Evolutionary conservation across 2,797 vertebrate species (phyloP).

Genomic region (Graptemys geographica): DNA sequence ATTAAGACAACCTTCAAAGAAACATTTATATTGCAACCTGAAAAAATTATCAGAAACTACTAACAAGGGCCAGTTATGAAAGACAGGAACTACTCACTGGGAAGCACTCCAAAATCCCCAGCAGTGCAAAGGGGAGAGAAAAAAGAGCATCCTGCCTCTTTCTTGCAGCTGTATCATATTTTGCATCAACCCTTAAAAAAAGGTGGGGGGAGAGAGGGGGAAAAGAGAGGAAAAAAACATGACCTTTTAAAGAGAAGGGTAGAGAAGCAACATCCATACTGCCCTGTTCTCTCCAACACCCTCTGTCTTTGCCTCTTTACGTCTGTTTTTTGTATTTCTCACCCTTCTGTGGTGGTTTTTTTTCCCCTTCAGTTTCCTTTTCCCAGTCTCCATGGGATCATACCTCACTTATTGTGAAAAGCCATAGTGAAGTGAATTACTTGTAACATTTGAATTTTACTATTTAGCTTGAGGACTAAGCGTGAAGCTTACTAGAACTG

Average conservation of each 20-base stretch:
- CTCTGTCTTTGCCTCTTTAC: neutral
- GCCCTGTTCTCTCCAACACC: neutral
- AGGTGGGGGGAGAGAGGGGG: too few relatives aligned
- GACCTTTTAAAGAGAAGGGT: neutral
- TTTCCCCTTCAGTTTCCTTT: neutral
- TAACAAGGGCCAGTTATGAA: slow-evolving; percentile 1
- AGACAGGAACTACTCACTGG: slow-evolving; percentile 46
- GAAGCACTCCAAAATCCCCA: slow-evolving; percentile 6
- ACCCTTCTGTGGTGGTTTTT: neutral
- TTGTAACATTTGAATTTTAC: neutral
- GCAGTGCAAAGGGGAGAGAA: rapidly evolving
- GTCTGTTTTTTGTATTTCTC: slow-evolving; percentile 33
- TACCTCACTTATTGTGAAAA: too few relatives aligned
- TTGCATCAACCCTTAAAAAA: neutral
- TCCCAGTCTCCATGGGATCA: neutral
- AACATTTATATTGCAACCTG: neutral
- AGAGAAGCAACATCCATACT: neutral
- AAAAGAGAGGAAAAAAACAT: neutral
- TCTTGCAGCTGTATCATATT: neutral
- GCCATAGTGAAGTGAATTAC: neutral
- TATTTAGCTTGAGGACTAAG: neutral
- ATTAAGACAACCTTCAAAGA: neutral
- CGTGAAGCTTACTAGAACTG: neutral
- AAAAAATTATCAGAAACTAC: slow-evolving; percentile 28
- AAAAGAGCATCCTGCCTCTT: neutral